Evolutionary conservation across 30 jellyfish, hydroid and myxozoan genomes (phyloP), one percentile per base, ranked within the genome.

Genomic region (Aurelia aurita complex sp. Pacific): DNA sequence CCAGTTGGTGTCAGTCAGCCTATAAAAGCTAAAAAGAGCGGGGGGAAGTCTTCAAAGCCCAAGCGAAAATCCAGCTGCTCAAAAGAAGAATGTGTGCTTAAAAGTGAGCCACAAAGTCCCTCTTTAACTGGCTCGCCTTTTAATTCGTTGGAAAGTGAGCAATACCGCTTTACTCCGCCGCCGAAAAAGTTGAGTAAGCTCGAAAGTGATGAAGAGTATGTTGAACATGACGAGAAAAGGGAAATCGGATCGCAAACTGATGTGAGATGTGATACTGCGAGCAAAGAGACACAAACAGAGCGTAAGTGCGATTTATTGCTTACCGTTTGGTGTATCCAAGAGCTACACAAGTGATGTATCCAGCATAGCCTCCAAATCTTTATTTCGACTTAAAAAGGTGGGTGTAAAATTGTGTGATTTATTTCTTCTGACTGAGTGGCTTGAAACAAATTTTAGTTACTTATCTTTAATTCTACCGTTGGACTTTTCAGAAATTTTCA

Each of bases 1-100:
- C 96, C 96, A 18, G 60, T 94, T 40, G 97, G 95, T 34, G 65
- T 88, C 43, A 76, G 46, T 5, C 90, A 87, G 64, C 93, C 93
- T 3, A 63, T 59, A 33, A 84, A 74, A 35, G 84, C 85, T 16
- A 74, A 77, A 64, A 77, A 66, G 29, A 61, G 87, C 10, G 14
- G 32, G 33, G 80, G 82, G 29, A 61, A 64, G 16, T 62, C 87
- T 1, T 9, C 87, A 36, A 84, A 54, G 75, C 46, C 46, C 35
- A 84, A 74, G 52, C 69, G 87, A 54, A 73, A 74, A 36, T 63
- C 87, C 15, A 84, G 79, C 59, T 36, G 18, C 19, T 40, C 93
- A 3, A 84, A 74, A 19, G 93, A 84, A 40, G 90, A 70, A 5
- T 69, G 34, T 36, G 67, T 32, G 16, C 35, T 70, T 0, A 81